Conservation (phyloP, 2,113 vertebrate species). For the Zosterops japonicus region DNA sequence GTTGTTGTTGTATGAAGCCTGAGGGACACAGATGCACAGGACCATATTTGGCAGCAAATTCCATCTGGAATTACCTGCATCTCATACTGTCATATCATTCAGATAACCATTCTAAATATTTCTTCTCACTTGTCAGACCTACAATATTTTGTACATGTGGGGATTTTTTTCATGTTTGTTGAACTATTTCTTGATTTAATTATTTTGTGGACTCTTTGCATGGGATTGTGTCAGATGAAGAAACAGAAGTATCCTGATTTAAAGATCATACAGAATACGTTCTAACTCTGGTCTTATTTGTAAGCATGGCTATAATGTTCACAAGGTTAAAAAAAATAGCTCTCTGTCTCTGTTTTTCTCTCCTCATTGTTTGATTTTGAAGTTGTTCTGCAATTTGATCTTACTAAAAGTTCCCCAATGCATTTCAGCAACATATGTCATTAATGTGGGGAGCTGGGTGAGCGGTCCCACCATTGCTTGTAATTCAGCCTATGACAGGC, state of each 20-base stretch:
- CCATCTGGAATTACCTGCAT: background rate
- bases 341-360: background rate
- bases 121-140: background rate
- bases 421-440: slow-evolving; percentile 35
- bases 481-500: background rate
- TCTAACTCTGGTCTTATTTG: slow-evolving; percentile 4
- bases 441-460: slow-evolving; percentile 38
- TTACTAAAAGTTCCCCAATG: background rate
- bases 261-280: background rate
- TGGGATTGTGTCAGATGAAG: background rate
- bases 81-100: background rate
- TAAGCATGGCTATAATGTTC: background rate
- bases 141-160: background rate
- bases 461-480: background rate
- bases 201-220: background rate
- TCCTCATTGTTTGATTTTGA: slow-evolving; percentile 37
- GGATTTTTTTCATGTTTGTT: background rate
- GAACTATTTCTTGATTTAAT: background rate
- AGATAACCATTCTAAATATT: background rate
- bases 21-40: background rate
- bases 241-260: background rate
- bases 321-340: background rate
- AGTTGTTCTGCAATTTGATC: slow-evolving; percentile 51
- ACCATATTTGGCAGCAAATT: background rate
- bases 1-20: background rate